Evolutionary conservation across 2,797 vertebrate species (phyloP).

Genomic region (Pseudochirops cupreus): DNA sequence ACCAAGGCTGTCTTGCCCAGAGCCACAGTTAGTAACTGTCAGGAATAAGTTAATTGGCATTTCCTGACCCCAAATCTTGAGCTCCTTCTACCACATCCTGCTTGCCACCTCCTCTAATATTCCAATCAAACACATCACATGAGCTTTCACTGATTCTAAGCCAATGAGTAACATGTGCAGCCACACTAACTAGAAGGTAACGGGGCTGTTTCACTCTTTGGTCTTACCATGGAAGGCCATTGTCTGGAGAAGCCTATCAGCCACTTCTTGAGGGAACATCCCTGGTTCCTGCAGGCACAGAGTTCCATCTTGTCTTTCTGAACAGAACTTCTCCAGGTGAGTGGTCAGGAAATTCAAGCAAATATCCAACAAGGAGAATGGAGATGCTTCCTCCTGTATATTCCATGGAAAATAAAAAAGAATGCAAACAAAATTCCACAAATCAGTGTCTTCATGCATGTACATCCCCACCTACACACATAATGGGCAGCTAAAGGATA

Average conservation of each 20-base stretch:
- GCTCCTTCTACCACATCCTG: not conserved
- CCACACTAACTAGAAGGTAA: not conserved
- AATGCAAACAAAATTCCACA: slow-evolving; percentile 58
- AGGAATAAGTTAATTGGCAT: not conserved
- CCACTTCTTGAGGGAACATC: slow-evolving; percentile 97
- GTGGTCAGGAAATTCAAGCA: slow-evolving; percentile 95
- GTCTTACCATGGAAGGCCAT: slow-evolving; percentile 96
- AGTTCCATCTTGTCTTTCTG: slow-evolving; percentile 95
- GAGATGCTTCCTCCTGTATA: slow-evolving; percentile 94
- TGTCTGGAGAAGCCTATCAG: slow-evolving; percentile 95
- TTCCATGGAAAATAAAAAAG: slow-evolving; percentile 65
- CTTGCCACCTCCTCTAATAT: slow-evolving; percentile 45
- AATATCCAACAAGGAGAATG: slow-evolving; percentile 94
- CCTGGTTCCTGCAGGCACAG: slow-evolving; percentile 95
- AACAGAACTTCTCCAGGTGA: slow-evolving; percentile 95
- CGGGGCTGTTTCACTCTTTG: not conserved
- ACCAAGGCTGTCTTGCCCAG: not conserved
- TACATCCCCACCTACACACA: not conserved
- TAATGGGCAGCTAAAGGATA: not conserved
- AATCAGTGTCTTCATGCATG: slow-evolving; percentile 48
- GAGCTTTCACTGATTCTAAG: not conserved
- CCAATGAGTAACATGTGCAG: not conserved
- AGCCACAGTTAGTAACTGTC: not conserved
- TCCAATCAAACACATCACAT: slow-evolving; percentile 43
- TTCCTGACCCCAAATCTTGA: not conserved